Percentiles rank a stretch among this genome's conserved stretches.
Conservation (phyloP, 2,113 vertebrate species). For the Gavia stellata region DNA sequence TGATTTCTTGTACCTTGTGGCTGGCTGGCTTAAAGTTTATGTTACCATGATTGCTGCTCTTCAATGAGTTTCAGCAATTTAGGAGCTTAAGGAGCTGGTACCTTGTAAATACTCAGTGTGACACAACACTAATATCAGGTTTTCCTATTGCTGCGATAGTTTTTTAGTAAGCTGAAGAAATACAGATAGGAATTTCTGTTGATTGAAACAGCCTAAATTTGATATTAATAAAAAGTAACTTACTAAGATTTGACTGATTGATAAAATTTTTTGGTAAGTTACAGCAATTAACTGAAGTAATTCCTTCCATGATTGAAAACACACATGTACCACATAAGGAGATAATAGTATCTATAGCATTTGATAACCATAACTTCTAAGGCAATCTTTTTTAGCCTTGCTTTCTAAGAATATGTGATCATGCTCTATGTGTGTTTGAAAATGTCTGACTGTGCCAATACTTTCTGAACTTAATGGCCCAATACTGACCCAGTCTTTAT, state of each 20-base stretch:
- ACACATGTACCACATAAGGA: neutral
- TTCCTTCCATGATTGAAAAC: neutral
- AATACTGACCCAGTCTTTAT: neutral
- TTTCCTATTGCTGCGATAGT: neutral
- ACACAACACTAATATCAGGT: neutral
- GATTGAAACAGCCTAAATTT: neutral
- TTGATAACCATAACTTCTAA: neutral
- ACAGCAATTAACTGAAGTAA: neutral
- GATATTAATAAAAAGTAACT: neutral
- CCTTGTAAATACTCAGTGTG: neutral
- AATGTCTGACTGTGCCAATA: neutral
- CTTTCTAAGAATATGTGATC: neutral
- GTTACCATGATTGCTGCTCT: neutral
- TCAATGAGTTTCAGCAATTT: neutral
- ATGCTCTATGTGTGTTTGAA: neutral
- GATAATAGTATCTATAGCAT: neutral
- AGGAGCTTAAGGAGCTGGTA: neutral
- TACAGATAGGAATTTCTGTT: neutral
- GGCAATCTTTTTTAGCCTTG: neutral
- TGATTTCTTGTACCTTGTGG: neutral
- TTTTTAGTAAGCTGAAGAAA: neutral
- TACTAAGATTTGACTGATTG: neutral
- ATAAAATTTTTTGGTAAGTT: neutral
- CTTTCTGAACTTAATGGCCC: neutral
- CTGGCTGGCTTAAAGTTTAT: neutral